These are phyloP conservation scores for Palythoa caribaeorum DNA, from an alignment of 92 coral and sea anemone genomes.

Conservation along the genomic window DNA sequence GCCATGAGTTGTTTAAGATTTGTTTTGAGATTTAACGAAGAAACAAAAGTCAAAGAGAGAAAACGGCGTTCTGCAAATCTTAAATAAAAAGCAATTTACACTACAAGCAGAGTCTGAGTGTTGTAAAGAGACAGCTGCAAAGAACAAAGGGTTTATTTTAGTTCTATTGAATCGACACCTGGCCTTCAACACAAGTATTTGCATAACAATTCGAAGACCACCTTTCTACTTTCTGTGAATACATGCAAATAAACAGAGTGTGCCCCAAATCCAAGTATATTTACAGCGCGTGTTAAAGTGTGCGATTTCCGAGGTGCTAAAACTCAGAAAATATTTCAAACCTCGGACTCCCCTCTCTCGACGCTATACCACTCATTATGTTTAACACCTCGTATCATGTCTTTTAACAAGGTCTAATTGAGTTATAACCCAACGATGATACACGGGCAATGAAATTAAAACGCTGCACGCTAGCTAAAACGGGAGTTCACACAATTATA, in stretches of 20 bases:
- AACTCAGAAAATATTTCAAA: neutral
- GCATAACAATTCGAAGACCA: constrained; percentile 76
- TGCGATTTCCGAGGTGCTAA: constrained; percentile 20
- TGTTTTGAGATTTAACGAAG: neutral
- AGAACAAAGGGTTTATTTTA: constrained; percentile 86
- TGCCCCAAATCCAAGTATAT: constrained; percentile 73
- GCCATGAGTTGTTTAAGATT: constrained; percentile 60
- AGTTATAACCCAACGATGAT: neutral
- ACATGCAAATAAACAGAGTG: constrained; percentile 59
- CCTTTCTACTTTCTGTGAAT: constrained; percentile 61
- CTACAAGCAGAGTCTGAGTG: constrained; percentile 74
- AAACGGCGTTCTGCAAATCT: constrained; percentile 64
- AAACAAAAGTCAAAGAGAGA: constrained; percentile 20
- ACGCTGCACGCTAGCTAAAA: neutral
- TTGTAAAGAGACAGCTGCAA: constrained; percentile 81
- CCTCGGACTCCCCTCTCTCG: too few species aligned
- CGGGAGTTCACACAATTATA: neutral
- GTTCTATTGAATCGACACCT: constrained; percentile 89
- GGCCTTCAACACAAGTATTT: constrained; percentile 68
- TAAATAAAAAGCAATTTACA: constrained; percentile 69
- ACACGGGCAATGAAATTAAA: neutral
- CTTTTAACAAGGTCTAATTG: constrained; percentile 10
- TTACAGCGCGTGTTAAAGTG: constrained; percentile 63
- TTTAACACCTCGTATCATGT: constrained; percentile 14
- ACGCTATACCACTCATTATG: neutral